Evolutionary conservation across 1,140 invertebrate genomes (phyloP), one percentile per base, ranked within the genome.

Genomic region (Trachelipus rathkii): DNA sequence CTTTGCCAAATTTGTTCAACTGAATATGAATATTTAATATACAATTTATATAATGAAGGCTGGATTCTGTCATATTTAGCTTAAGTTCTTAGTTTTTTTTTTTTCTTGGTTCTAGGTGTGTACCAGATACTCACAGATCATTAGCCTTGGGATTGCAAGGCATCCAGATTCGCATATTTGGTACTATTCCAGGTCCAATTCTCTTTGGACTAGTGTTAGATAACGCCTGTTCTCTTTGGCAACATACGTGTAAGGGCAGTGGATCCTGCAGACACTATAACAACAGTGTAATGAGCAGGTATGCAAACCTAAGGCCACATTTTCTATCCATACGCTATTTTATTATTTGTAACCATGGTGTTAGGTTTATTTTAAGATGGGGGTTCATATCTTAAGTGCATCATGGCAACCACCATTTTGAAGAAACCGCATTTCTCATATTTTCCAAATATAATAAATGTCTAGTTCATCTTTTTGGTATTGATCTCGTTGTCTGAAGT

Each of bases 251-350:
- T 13, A 80, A 75, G 10, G 72, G 74, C 19, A 86, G 87, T 23
- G 91, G 90, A 0, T 88, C 90, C 0, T 92, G 91, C 77, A 83
- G 91, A 4, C 87, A 90, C 21, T 92, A 92, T 73, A 88, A 92
- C 74, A 92, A 92, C 82, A 85, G 85, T 43, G 86, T 89, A 53
- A 91, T 92, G 87, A 90, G 89, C 87, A 89, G 89, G 90, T 91
- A 79, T 8, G 19, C 19, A 33, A 33, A 33, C 33, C 33, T 33
- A 3, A 3, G 33, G 33, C 6, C 33, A 33, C 1, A 33, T 3
- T 3, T 33, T 33, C 33, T 3, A 33, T 3, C 33, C 33, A 33
- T 33, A 6, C 6, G 6, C 6, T 33, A 33, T 6, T 33, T 33
- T 33, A 33, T 33, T 33, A 33, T 3, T 3, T 6, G 33, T 33